phyloP scores from a whole-genome alignment of 2,797 vertebrate genomes.

The Chromobotia macracanthus region DNA sequence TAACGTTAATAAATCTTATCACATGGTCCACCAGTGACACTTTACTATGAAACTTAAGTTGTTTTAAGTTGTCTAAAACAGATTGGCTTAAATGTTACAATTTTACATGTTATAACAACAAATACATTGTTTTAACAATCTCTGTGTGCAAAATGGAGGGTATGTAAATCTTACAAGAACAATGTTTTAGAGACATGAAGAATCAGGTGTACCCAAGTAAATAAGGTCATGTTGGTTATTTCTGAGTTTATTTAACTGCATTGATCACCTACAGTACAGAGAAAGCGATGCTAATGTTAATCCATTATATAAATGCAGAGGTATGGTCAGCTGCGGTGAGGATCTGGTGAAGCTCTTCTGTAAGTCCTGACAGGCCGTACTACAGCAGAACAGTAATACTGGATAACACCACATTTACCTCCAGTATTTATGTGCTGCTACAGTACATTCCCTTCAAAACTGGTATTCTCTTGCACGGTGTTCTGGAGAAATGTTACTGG shows the following conservation, averaged over 20 bases:
- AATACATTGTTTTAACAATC: too few relatives aligned
- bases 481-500: neutral
- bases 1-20: neutral
- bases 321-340: neutral
- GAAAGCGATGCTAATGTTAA: neutral
- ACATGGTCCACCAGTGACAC: conserved; percentile 7
- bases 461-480: neutral
- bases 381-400: conserved; percentile 85
- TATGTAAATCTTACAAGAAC: neutral
- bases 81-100: neutral
- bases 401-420: conserved; percentile 75
- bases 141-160: neutral
- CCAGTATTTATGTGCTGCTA: conserved; percentile 86
- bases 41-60: conserved; percentile 14
- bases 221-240: neutral
- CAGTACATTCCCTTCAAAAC: conserved; percentile 67
- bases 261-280: conserved; percentile 5
- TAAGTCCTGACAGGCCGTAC: conserved; percentile 68
- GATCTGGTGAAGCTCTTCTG: conserved; percentile 28
- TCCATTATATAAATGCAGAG: neutral
- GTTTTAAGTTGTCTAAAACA: too few relatives aligned
- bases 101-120: too few relatives aligned
- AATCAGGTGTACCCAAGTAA: neutral
- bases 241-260: conserved; percentile 11
- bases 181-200: neutral